Base-by-base conservation (phyloP, 2,113 vertebrate genomes). In the Phoxinus phoxinus region DNA sequence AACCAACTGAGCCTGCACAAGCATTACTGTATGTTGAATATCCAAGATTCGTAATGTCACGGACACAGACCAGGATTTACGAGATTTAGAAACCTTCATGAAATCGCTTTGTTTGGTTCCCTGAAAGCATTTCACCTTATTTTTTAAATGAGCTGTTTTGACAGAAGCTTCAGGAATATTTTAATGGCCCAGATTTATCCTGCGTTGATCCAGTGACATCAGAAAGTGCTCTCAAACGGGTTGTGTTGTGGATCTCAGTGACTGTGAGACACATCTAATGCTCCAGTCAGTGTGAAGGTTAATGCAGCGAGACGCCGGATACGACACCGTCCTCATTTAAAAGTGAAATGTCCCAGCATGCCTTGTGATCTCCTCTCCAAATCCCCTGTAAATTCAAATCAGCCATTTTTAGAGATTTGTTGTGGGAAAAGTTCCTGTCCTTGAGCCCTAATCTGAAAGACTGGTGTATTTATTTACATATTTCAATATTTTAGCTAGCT, bases 341-440 rank as follows among this genome's bases (percentile, higher is more conserved):
- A 80, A 71, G 87, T 63, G 35, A 79, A 81, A 69, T 72, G 10
- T 27, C 73, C 82, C 58, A 32, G 19, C 67, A 37, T 76, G 21
- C 67, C 51, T 17, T 46, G 41, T 44, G 35, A 19, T 30, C 35
- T 82, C 65, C 41, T 7, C 86, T 27, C 32, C 61, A 51, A 27
- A 56, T 23, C 21, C 71, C 19, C 56, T 59, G 46, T 46, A 27
- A 83, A 84, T 77, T 78, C 82, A 67, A 11, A 61, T 23, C 37
- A 37, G 46, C 48, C 86, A 37, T 84, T 85, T 85, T 76, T 6
- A 19, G 44, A 27, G 58, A 67, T 72, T 35, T 37, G 15, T 80
- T 44, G 25, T 56, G 37, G n/a, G 51, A 53, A 74, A 65, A n/a
- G 61, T 48, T 25, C 8, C 35, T 44, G 51, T 56, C 78, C 23